Evolutionary conservation across 2,888 invertebrate genomes (phyloP), one percentile per base, ranked within the genome.

Genomic region (Agriopis marginaria): DNA sequence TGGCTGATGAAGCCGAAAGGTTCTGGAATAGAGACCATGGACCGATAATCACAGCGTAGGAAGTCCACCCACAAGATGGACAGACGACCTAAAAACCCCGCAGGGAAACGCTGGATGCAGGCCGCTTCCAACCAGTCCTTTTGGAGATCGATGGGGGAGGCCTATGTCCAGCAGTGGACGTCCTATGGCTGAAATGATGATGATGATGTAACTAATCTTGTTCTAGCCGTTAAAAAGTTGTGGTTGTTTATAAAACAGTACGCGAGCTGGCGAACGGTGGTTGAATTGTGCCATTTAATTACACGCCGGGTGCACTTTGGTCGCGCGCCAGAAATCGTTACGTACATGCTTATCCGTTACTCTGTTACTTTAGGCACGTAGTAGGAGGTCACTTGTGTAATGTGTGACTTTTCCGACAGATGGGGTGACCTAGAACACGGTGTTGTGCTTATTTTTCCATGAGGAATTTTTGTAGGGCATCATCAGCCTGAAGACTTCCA

Each of bases 201-300:
- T n/a, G n/a, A n/a, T n/a, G n/a, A n/a, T 11, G 9, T 42, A 42
- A 42, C 9, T 32, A 32, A 32, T n/a, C 39, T 39, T 54, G 0
- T 54, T 53, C 7, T 53, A 39, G 8, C 62, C n/a, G 53, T 53
- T 45, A 23, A 51, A 62, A n/a, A 39, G 10, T 44, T n/a, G 23
- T 40, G 10, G 53, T 45, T 53, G 61, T 51, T 70, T 74, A 58
- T 68, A 73, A 70, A 71, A 66, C 64, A 63, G 72, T 63, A 69
- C 54, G 63, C 63, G 66, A 73, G 67, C 49, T 68, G 64, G 72
- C 70, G 73, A 76, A 71, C 70, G 71, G 74, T 73, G 74, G 75
- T 74, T 75, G 61, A 75, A 74, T 74, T 72, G 76, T 77, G 63
- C 75, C 73, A 72, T 77, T 77, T 77, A 77, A 79, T 79, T 79